A percentile compares a stretch with the other conserved stretches of the same genome.
Conservation (phyloP, 2,888 invertebrate species). For the Drosophila testacea region DNA sequence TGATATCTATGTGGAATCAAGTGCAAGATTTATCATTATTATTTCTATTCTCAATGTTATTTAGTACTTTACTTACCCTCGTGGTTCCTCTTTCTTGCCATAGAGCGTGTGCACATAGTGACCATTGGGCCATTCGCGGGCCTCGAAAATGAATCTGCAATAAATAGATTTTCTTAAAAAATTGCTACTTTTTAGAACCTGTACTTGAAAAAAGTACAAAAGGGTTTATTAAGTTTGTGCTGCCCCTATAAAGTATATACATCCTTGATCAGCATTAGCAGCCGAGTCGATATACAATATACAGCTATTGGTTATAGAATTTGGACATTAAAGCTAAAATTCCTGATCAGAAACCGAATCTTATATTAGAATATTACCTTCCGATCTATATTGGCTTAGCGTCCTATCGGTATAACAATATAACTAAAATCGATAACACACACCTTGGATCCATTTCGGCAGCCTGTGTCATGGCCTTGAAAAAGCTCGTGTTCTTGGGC, state of each 20-base stretch:
- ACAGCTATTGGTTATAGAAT: too few relatives aligned
- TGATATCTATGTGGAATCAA: constrained; percentile 88
- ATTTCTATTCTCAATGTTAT: not conserved
- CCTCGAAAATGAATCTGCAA: constrained; percentile 89
- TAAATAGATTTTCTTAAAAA: not conserved
- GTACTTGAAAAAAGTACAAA: too few relatives aligned
- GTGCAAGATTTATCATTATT: not conserved
- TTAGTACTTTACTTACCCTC: constrained; percentile 77
- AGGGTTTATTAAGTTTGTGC: too few relatives aligned
- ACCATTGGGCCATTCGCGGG: constrained; percentile 96
- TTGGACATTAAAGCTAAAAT: too few relatives aligned
- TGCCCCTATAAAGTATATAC: too few relatives aligned
- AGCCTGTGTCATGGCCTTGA: constrained; percentile 93
- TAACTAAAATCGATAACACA: not conserved
- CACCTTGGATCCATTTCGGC: constrained; percentile 90
- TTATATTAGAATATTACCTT: too few relatives aligned
- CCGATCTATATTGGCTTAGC: too few relatives aligned
- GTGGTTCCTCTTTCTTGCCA: constrained; percentile 85
- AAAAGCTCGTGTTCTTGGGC: constrained; percentile 89
- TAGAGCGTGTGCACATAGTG: constrained; percentile 95
- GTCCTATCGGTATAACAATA: too few relatives aligned
- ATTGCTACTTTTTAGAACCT: not conserved
- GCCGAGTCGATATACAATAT: too few relatives aligned
- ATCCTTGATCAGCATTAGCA: too few relatives aligned
- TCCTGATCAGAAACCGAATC: too few relatives aligned